Evolutionary conservation across 2,888 invertebrate species (phyloP).

Genomic region (Phyllotreta striolata): DNA sequence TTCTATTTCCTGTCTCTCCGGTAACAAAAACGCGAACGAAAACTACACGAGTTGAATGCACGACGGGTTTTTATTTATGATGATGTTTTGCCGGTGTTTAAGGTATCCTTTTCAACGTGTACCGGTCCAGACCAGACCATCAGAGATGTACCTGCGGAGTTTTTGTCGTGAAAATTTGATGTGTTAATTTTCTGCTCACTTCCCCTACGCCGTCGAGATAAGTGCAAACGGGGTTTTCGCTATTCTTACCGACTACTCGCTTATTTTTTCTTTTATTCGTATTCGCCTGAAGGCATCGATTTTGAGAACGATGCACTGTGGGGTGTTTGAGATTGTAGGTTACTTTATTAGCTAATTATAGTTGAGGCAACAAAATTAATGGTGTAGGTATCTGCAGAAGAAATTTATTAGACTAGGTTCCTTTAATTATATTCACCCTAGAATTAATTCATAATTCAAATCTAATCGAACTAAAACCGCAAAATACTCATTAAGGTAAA

Average conservation of each 20-base stretch:
- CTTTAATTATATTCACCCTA: no score
- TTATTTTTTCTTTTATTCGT: neutral
- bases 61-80: conserved; percentile 5
- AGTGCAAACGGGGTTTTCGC: conserved; percentile 24
- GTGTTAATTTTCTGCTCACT: conserved; percentile 26
- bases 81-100: conserved; percentile 1
- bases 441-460: no score
- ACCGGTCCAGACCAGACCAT: no score
- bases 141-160: conserved; percentile 9
- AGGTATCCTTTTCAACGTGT: conserved; percentile 1
- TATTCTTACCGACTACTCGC: conserved; percentile 17
- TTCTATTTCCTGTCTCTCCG: conserved; percentile 13
- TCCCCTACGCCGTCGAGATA: conserved; percentile 23
- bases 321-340: no score
- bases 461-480: no score
- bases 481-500: no score
- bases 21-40: conserved; percentile 11
- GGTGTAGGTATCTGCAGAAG: no score
- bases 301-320: no score
- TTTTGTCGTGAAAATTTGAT: conserved; percentile 20
- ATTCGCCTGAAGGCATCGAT: neutral
- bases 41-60: conserved; percentile 12
- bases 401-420: no score
- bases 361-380: no score
- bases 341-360: no score